Evolutionary conservation across 2,797 vertebrate species (phyloP).

Genomic region (Phrynocephalus vlangalii): DNA sequence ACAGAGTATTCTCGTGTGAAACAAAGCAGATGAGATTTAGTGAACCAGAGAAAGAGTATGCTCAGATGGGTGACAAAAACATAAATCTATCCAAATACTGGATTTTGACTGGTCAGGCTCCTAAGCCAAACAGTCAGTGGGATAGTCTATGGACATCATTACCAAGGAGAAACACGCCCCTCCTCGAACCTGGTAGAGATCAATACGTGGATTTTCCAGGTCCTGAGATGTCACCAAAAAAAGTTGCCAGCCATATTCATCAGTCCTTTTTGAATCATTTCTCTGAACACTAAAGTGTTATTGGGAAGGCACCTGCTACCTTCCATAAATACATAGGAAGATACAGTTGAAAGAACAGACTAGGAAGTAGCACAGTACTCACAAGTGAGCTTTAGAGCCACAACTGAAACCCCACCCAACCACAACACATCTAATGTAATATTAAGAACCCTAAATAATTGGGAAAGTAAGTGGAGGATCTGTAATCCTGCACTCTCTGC

Average conservation of each 20-base stretch:
- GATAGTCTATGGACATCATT: background rate
- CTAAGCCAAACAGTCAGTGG: background rate
- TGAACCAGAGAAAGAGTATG: background rate
- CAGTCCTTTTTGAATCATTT: slow-evolving; percentile 53
- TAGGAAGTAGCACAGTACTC: slow-evolving; percentile 8
- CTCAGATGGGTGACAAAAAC: background rate
- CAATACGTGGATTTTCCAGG: background rate
- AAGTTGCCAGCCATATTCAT: background rate
- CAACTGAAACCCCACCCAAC: background rate
- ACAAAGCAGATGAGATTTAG: background rate
- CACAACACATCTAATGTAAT: background rate
- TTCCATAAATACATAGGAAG: slow-evolving; percentile 46
- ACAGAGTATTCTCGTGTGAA: background rate
- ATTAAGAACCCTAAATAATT: background rate
- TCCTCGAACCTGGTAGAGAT: background rate
- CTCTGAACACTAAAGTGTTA: slow-evolving; percentile 13
- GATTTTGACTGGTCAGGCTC: background rate
- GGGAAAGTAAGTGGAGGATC: background rate
- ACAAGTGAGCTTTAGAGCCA: slow-evolving; percentile 10
- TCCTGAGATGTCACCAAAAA: rapidly evolving
- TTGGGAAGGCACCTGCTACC: background rate
- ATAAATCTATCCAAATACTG: slow-evolving; percentile 1
- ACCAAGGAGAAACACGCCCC: background rate
- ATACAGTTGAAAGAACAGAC: slow-evolving; percentile 35
- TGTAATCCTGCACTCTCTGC: background rate